Evolutionary conservation across 2,797 vertebrate species (phyloP), one percentile per base, ranked within the genome.

Genomic region (Sebastes iracundus): DNA sequence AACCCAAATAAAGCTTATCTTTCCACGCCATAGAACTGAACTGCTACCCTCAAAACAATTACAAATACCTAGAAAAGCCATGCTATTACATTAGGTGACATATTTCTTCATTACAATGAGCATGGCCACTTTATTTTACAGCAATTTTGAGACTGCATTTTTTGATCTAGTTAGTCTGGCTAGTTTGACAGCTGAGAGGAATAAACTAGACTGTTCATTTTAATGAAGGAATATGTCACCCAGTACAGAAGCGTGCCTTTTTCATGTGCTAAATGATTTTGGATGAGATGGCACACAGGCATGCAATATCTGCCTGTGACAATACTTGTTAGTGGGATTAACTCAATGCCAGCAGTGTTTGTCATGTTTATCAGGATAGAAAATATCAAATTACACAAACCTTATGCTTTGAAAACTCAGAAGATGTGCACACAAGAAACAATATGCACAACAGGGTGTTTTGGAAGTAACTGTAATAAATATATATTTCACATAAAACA

Each of bases 151-250:
- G 13, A 30, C 25, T 14, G 28, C 28, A 16, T 22, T 32, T 35
- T 65, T 8, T 30, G 3, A 22, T 67, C 65, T 53, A 22, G 46
- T 32, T 68, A 28, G 18, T 49, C 42, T 13, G 7, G 18, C 6
- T 30, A 30, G 42, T 30, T 30, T 68, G 49, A 33, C 28, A 55
- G 49, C 28, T 33, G 49, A 33, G 28, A 55, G 49, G 20, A 33
- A 32, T 68, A 23, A 23, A 55, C 49, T 28, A 10, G 9, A 66
- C 16, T 42, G 58, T 49, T 72, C 27, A 23, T 49, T 49, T 28
- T 61, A 72, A 61, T 61, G 27, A 72, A 72, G 38, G 58, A 61
- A 72, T 30, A 22, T 72, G 69, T 72, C 12, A 33, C 28, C 66
- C 28, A 23, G 7, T 52, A 7, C 10, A 49, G 16, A 20, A 53